Evolutionary conservation across 2,113 vertebrate genomes (phyloP), one percentile per base, ranked within the genome.

Genomic region (Raja brachyura): DNA sequence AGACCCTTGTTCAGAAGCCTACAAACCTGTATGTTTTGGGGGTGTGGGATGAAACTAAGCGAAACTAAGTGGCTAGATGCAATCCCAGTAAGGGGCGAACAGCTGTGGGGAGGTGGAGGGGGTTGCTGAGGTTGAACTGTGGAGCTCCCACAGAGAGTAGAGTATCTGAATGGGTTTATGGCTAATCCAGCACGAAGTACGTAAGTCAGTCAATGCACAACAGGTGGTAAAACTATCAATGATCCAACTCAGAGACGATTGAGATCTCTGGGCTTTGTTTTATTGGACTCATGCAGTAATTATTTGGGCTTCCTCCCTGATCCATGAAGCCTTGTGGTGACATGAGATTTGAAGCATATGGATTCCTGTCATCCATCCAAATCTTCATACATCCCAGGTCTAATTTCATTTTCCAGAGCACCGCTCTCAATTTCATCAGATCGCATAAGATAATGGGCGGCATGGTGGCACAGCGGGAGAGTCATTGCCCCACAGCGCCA

Each of bases 161-260:
- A 33, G 75, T 14, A 33, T 14, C n/a, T 77, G 75, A 66, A 88
- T 16, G n/a, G 10, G 28, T 28, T 85, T 31, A 13, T 25, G 16
- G 14, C 83, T 88, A 88, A 88, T 66, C 28, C 28, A 63, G 0
- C 11, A 63, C 28, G 63, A 63, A 8, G 1, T 25, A n/a, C 13
- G 14, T 88, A 88, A 88, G 16, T 63, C 83, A 88, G 83, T 13
- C 59, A 14, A 3, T 88, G 83, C 2, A 66, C 13, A 66, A 88
- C 83, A 88, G 28, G 61, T 88, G 83, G n/a, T 66, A 63, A 88
- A 88, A 14, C 59, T 63, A 88, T 88, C 31, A 14, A n/a, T 88
- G 59, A 88, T 88, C 59, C 83, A 63, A 31, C 13, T 88, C 9
- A 5, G 28, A 63, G 63, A 63, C 13, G 28, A 63, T 31, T 28